Evolutionary conservation across 2,888 invertebrate genomes (phyloP).

Genomic region (Phaedon cochleariae): DNA sequence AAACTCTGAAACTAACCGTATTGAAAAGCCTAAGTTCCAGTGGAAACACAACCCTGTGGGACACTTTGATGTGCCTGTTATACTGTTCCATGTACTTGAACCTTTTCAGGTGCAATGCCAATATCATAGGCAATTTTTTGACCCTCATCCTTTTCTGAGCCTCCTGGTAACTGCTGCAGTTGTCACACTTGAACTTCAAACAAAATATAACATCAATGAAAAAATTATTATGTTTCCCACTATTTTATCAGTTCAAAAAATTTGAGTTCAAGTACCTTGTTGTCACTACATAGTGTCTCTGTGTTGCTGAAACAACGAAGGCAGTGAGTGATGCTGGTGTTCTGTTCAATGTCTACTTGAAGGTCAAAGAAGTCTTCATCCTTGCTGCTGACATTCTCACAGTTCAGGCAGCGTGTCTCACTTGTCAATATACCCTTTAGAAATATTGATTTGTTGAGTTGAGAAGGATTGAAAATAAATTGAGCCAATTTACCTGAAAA

Average conservation of each 20-base stretch:
- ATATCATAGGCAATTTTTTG: conserved; percentile 96
- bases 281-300: conserved; percentile 97
- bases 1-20: conserved; percentile 88
- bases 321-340: conserved; percentile 98
- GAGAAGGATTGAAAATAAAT: conserved; percentile 7
- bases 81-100: conserved; percentile 99
- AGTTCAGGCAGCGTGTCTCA: conserved; percentile 98
- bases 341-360: conserved; percentile 99
- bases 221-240: not conserved
- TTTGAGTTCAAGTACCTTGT: conserved; percentile 84
- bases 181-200: conserved; percentile 90
- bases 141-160: conserved; percentile 99
- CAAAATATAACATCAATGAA: not conserved
- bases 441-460: too few species aligned
- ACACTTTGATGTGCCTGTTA: conserved; percentile 98
- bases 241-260: too few species aligned
- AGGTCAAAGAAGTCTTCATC: conserved; percentile 99
- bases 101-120: conserved; percentile 96
- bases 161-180: conserved; percentile 99
- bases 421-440: conserved; percentile 91
- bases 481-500: conserved; percentile 73
- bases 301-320: conserved; percentile 97
- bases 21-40: conserved; percentile 96
- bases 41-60: conserved; percentile 98
- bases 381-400: conserved; percentile 99